Conservation (phyloP, 2,797 vertebrate species). For the Sebastes goodei region DNA sequence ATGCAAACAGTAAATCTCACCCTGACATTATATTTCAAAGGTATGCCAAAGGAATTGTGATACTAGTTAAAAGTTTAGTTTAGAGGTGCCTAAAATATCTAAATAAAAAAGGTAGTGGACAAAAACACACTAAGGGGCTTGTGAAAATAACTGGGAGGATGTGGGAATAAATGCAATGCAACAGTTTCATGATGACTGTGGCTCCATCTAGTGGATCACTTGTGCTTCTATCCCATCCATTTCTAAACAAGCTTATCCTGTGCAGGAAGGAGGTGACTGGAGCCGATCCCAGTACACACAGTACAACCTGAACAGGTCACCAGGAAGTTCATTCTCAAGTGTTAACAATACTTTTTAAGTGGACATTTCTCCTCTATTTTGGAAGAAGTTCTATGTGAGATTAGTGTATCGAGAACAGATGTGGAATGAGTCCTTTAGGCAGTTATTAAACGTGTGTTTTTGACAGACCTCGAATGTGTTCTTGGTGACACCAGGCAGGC, state of each 20-base stretch:
- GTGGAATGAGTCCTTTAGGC: not conserved
- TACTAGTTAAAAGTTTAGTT: not conserved
- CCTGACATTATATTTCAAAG: not conserved
- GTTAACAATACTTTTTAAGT: not conserved
- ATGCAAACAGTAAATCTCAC: not conserved
- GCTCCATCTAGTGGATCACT: slow-evolving; percentile 22
- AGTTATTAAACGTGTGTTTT: not conserved
- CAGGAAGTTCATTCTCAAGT: not conserved
- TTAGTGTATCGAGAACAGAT: not conserved
- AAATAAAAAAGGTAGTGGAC: not conserved
- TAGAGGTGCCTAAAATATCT: not conserved
- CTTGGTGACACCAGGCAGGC: slow-evolving; percentile 94
- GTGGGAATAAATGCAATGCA: not conserved
- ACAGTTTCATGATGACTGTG: not conserved
- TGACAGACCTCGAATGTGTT: slow-evolving; percentile 93
- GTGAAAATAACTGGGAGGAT: not conserved
- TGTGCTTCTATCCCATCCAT: not conserved
- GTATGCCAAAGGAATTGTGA: not conserved
- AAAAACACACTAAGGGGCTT: not conserved
- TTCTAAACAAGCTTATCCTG: not conserved
- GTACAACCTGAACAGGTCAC: not conserved
- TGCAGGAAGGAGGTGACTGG: not conserved
- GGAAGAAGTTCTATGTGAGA: not conserved
- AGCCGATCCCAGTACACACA: not conserved
- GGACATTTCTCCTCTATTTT: not conserved